Conservation (phyloP, 2,113 vertebrate genomes). For the Corapipo altera region DNA sequence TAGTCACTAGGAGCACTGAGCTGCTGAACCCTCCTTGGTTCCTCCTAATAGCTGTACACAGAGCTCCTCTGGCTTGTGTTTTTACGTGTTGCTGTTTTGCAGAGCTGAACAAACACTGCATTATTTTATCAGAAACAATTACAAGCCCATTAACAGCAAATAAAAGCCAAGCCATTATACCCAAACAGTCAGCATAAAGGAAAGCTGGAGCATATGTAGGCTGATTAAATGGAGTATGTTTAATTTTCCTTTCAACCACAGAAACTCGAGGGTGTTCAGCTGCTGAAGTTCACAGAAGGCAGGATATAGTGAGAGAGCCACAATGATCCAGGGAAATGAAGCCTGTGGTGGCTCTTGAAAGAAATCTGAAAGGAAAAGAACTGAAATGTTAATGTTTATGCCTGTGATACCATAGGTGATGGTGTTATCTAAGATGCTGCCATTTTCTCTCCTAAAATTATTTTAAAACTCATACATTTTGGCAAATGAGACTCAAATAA, state of each 20-base stretch:
- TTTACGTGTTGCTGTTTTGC: neutral
- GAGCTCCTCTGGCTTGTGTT: neutral
- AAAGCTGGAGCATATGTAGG: neutral
- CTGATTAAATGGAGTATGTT: conserved; percentile 21
- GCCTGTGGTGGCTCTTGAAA: neutral
- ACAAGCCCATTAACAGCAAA: neutral
- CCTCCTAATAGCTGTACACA: neutral
- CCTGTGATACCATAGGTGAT: neutral
- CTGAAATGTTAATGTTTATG: neutral
- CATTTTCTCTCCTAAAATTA: neutral
- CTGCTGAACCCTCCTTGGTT: neutral
- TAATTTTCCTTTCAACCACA: conserved; percentile 32
- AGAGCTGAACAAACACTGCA: conserved; percentile 3
- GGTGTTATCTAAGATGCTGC: neutral
- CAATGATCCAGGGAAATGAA: neutral
- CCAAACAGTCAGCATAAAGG: neutral
- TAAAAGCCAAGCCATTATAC: conserved; percentile 34
- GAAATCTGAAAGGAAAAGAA: neutral
- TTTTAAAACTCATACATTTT: neutral
- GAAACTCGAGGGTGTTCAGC: conserved; percentile 19
- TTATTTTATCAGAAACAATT: conserved; percentile 49
- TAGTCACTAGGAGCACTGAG: neutral
- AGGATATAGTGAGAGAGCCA: neutral
- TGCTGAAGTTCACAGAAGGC: conserved; percentile 27
- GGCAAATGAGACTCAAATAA: neutral